Conservation (phyloP, 2,888 invertebrate species). For the Rhogogaster chlorosoma region DNA sequence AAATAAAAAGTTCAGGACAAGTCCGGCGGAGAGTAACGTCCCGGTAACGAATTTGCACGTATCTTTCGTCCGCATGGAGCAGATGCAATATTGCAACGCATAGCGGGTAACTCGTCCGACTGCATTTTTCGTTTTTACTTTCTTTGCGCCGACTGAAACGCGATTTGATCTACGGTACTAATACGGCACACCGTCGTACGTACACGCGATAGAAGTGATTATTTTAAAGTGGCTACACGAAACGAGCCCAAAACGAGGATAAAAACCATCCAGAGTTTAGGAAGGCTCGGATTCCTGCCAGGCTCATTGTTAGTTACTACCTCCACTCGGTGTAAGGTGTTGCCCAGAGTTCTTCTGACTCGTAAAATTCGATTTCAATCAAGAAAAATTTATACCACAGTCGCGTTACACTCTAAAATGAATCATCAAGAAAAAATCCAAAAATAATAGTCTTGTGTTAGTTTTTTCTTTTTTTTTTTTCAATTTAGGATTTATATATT, state of each 20-base stretch:
- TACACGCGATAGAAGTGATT: constrained; percentile 62
- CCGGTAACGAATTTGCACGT: constrained; percentile 61
- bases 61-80: constrained; percentile 54
- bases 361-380: constrained; percentile 33
- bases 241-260: not conserved
- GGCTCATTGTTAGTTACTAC: constrained; percentile 32
- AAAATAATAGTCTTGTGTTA: not conserved
- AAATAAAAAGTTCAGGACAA: constrained; percentile 34
- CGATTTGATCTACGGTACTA: constrained; percentile 60
- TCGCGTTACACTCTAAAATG: not conserved
- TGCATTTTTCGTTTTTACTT: constrained; percentile 56
- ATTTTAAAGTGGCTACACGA: constrained; percentile 56
- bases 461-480: too few relatives aligned
- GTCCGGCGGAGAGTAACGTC: constrained; percentile 56
- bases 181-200: constrained; percentile 54
- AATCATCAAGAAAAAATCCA: not conserved
- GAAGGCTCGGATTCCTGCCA: constrained; percentile 8
- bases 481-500: not conserved
- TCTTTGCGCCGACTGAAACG: constrained; percentile 48
- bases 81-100: not conserved
- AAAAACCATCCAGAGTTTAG: not conserved
- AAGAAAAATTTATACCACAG: not conserved
- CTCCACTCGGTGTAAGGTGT: not conserved
- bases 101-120: constrained; percentile 51
- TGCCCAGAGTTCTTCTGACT: not conserved